phyloP scores from a whole-genome alignment of 1,140 invertebrate species.

The Zaprionus davidi region DNA sequence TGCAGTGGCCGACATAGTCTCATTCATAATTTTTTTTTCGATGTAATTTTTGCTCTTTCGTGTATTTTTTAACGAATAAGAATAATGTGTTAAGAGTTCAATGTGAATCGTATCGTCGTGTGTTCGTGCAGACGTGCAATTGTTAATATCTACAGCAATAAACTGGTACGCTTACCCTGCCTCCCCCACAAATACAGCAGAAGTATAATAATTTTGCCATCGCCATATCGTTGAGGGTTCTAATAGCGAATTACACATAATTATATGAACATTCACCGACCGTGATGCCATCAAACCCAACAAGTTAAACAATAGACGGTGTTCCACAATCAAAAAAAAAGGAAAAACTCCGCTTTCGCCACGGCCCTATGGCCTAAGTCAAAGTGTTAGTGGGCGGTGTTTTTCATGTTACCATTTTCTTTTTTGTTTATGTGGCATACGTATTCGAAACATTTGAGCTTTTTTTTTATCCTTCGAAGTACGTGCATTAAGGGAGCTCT shows the following conservation, averaged over 20 bases:
- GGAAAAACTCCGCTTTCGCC: conserved; percentile 25
- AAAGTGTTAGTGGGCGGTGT: conserved; percentile 48
- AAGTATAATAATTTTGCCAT: conserved; percentile 28
- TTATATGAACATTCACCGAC: conserved; percentile 13
- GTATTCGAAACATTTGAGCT: conserved; percentile 29
- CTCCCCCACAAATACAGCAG: conserved; percentile 13
- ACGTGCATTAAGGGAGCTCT: conserved; percentile 2
- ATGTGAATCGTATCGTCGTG: conserved; percentile 57
- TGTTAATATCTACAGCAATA: conserved; percentile 47
- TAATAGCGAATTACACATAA: conserved; percentile 37
- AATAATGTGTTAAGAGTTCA: conserved; percentile 54
- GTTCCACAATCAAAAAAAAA: conserved; percentile 14
- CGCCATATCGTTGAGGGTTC: conserved; percentile 12
- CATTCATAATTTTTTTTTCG: conserved; percentile 56
- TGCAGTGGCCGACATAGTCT: conserved; percentile 47
- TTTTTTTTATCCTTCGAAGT: conserved; percentile 1
- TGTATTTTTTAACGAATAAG: conserved; percentile 55
- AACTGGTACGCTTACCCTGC: conserved; percentile 41
- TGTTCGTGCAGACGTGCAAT: conserved; percentile 55
- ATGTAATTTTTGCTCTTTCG: conserved; percentile 56
- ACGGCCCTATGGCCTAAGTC: not conserved
- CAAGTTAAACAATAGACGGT: not conserved
- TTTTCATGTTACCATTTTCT: conserved; percentile 48
- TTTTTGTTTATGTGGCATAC: conserved; percentile 78
- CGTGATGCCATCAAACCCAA: conserved; percentile 3